A percentile compares a stretch with the other conserved stretches of the same genome.
These are phyloP conservation scores for Phaedon cochleariae DNA, from an alignment of 2,888 invertebrate genomes.

Conservation along the genomic window DNA sequence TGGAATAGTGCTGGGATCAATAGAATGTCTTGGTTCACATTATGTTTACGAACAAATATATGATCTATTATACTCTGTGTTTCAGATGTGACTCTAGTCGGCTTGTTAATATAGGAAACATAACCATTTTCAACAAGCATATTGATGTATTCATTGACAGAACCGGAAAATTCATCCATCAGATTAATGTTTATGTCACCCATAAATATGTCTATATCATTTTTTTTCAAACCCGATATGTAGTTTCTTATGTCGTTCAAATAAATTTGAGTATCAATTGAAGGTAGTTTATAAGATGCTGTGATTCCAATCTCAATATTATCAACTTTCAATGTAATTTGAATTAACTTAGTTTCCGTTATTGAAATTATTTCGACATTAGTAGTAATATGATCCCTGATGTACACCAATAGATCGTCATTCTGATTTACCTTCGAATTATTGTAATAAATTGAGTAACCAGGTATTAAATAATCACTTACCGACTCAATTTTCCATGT, in stretches of 20 bases:
- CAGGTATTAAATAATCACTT: neutral
- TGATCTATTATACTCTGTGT: neutral
- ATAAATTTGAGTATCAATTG: neutral
- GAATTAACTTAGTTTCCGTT: neutral
- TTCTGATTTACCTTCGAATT: neutral
- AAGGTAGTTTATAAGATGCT: slow-evolving; percentile 1
- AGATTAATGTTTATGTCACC: too few relatives aligned
- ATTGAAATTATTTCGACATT: too few relatives aligned
- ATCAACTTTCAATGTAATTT: neutral
- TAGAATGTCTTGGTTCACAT: neutral
- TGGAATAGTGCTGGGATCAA: neutral
- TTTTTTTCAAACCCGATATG: neutral
- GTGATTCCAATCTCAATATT: neutral
- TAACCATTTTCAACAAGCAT: neutral
- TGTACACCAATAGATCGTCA: neutral
- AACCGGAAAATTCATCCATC: neutral
- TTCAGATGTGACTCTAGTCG: neutral
- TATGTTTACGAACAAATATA: neutral
- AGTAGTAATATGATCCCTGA: neutral
- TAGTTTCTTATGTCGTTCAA: neutral
- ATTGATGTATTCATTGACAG: neutral
- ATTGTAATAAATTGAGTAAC: neutral
- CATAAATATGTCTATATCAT: slow-evolving; percentile 5
- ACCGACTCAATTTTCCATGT: too few relatives aligned
- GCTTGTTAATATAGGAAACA: neutral